Conservation (phyloP, 2,113 vertebrate genomes). For the Empidonax traillii region DNA sequence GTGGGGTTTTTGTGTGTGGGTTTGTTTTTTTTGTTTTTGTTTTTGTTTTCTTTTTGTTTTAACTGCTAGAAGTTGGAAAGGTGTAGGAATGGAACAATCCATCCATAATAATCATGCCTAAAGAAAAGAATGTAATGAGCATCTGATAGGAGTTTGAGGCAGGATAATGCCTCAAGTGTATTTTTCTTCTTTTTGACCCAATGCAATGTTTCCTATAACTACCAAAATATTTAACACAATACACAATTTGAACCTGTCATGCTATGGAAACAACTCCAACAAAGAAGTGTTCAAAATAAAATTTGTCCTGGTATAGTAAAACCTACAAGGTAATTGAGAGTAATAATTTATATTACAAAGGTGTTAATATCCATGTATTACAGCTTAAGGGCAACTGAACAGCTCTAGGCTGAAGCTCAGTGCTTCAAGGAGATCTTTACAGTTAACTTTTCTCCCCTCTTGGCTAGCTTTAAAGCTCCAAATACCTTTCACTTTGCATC, state of each 20-base stretch:
- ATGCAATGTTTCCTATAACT: background rate
- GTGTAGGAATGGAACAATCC: background rate
- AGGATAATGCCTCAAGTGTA: background rate
- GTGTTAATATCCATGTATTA: background rate
- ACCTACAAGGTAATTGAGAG: background rate
- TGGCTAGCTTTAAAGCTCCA: background rate
- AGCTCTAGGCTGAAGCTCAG: background rate
- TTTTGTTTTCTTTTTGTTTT: background rate
- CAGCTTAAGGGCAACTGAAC: background rate
- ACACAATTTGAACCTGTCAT: background rate
- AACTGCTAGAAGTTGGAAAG: background rate
- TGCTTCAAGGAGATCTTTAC: background rate
- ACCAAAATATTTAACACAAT: background rate
- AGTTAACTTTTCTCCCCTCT: background rate
- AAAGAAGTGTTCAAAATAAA: background rate
- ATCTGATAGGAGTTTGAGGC: background rate
- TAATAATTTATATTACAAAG: background rate
- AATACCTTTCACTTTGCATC: background rate
- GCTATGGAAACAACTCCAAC: background rate
- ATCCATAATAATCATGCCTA: background rate
- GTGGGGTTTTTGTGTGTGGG: too few relatives aligned
- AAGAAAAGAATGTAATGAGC: background rate
- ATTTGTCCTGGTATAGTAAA: background rate
- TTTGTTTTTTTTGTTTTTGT: background rate
- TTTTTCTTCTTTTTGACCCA: background rate